A percentile compares a stretch with the other conserved stretches of the same genome.
These are phyloP conservation scores for Teleiodes luculella DNA, from an alignment of 2,888 invertebrate species.

Conservation along the genomic window DNA sequence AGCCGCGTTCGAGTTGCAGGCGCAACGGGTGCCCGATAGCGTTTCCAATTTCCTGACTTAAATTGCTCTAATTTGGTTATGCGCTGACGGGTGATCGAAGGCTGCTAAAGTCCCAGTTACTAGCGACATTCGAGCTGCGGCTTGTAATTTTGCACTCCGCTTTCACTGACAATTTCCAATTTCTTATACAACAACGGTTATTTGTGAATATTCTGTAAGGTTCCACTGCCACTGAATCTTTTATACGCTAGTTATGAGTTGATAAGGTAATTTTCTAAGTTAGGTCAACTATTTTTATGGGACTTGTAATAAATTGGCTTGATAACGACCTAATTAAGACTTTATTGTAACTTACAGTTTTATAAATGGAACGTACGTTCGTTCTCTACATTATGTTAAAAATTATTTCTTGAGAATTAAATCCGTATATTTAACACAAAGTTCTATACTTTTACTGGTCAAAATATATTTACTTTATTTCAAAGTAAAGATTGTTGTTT, in stretches of 20 bases:
- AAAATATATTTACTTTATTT: not conserved
- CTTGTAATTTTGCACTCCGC: conserved; percentile 44
- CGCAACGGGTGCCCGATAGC: conserved; percentile 68
- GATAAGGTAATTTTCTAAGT: conserved; percentile 18
- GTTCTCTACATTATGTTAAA: no score
- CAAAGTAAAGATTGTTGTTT: conserved; percentile 30
- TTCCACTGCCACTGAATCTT: no score
- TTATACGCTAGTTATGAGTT: no score
- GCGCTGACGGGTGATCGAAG: conserved; percentile 71
- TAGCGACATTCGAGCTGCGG: conserved; percentile 46
- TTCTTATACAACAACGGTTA: not conserved
- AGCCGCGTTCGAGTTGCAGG: conserved; percentile 57
- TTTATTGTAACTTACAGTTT: conserved; percentile 11
- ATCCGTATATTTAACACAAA: no score
- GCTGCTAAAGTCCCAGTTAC: conserved; percentile 48
- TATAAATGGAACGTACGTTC: no score
- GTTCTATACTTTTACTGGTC: no score
- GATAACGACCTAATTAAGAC: conserved; percentile 21
- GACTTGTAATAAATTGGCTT: conserved; percentile 20
- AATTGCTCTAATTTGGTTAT: conserved; percentile 78
- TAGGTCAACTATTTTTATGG: conserved; percentile 19
- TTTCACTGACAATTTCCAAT: conserved; percentile 16
- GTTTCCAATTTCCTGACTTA: conserved; percentile 78
- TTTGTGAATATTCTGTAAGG: not conserved
- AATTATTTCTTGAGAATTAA: no score